Base-by-base conservation (phyloP, 2,888 invertebrate genomes). In the Drosophila multiciliata region DNA sequence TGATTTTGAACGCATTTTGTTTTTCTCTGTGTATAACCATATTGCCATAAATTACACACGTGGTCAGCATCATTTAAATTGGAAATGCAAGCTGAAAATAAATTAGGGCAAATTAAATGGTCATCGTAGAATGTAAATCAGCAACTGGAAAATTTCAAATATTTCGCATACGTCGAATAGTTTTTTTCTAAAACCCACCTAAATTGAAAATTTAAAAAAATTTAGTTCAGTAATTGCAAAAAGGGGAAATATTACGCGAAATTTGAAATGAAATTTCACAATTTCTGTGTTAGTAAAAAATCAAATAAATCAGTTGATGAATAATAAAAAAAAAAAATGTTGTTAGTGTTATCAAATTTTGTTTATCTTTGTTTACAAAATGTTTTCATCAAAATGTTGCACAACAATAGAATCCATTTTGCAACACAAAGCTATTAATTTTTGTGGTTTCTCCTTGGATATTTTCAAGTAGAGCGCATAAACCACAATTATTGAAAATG, bases 91-190 rank as follows among this genome's bases (percentile, higher is more conserved):
- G 38, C 35, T 45, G 33, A 17, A 42, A 61, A 77, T 62, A 58
- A 55, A 59, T 66, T 54, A 33, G 33, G 15, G 15, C 26, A 38
- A 72, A 57, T 50, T 57, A 23, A 65, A 52, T 20, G 72, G 59
- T 60, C 72, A 71, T 32, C 42, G 29, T 6, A 38, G 23, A 60
- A 71, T 71, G 63, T 52, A 52, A 72, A 66, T 73, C 50, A 23
- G 36, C 26, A 38, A 78, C 63, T 57, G 55, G 20, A 57, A 61
- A 77, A 58, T 61, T 38, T 23, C 78, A 36, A 50, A 79, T 62
- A 79, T 62, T 15, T 33, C 75, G 62, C 50, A 65, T 67, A 78
- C 67, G 67, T 52, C 26, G n/a, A 40, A 40, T 40, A n/a, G n/a
- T n/a, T 40, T 15, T 15, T 38, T 9, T 17, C 1, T 38, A 2